A percentile compares a stretch with the other conserved stretches of the same genome.
phyloP scores from a whole-genome alignment of 2,113 vertebrate genomes.

The Anthoscopus minutus region DNA sequence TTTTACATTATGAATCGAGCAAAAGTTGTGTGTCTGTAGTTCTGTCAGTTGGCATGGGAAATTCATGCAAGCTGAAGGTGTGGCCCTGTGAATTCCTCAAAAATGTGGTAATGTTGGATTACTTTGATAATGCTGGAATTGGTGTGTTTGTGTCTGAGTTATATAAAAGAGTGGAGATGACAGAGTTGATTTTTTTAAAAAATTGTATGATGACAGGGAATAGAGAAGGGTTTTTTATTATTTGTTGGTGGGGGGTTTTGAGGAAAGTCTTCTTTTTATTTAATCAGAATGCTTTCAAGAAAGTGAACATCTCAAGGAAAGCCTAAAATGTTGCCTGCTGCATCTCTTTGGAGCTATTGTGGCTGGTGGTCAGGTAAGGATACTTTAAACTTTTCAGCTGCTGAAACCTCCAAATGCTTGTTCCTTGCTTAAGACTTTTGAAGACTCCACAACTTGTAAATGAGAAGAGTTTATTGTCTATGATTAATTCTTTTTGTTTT shows the following conservation, averaged over 20 bases:
- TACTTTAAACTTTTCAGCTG: not conserved
- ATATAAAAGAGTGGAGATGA: not conserved
- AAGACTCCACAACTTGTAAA: not conserved
- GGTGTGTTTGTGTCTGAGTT: not conserved
- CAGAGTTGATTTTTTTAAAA: not conserved
- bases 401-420: not conserved
- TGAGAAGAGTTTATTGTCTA: not conserved
- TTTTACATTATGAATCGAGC: not conserved
- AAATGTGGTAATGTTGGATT: not conserved
- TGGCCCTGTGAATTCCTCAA: not conserved
- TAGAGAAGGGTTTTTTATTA: not conserved
- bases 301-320: conserved; percentile 97
- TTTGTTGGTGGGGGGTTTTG: accelerated
- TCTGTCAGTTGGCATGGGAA: not conserved
- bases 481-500: not conserved
- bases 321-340: conserved; percentile 91
- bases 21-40: not conserved
- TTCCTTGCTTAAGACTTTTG: not conserved
- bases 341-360: conserved; percentile 97
- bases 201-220: not conserved
- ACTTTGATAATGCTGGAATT: not conserved
- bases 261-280: not conserved
- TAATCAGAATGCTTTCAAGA: conserved; percentile 96
- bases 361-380: conserved; percentile 89
- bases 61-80: not conserved